A percentile compares a stretch with the other conserved stretches of the same genome.
Evolutionary conservation across 2,797 vertebrate genomes (phyloP).

Genomic region (Aulostomus chinensis): DNA sequence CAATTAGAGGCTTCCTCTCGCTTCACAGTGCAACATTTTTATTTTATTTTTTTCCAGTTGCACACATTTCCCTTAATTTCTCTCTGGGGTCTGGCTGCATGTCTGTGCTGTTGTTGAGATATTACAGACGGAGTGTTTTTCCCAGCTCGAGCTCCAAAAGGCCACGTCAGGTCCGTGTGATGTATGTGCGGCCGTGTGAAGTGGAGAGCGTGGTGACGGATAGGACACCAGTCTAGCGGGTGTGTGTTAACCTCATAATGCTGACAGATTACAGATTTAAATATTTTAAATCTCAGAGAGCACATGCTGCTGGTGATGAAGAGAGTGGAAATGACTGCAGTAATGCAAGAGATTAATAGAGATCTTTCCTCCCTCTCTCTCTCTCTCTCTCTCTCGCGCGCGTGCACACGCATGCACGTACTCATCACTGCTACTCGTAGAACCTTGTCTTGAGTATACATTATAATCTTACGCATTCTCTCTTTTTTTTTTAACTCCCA

Average conservation of each 20-base stretch:
- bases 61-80: slow-evolving; percentile 59
- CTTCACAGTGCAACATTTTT: slow-evolving; percentile 47
- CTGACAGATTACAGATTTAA: slow-evolving; percentile 83
- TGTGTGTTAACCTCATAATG: slow-evolving; percentile 75
- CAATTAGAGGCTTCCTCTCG: slow-evolving; percentile 71
- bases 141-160: slow-evolving; percentile 66
- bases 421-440: slow-evolving; percentile 5
- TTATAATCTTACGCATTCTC: no score
- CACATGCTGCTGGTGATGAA: slow-evolving; percentile 72
- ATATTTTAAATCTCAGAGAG: slow-evolving; percentile 81
- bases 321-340: slow-evolving; percentile 75
- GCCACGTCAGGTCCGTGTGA: slow-evolving; percentile 60
- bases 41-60: slow-evolving; percentile 24
- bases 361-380: slow-evolving; percentile 41
- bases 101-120: slow-evolving; percentile 66
- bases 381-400: slow-evolving; percentile 25
- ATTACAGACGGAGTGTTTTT: slow-evolving; percentile 66
- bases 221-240: slow-evolving; percentile 60
- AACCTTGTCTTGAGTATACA: background rate
- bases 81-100: slow-evolving; percentile 65
- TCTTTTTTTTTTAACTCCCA: background rate
- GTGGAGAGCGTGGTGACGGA: slow-evolving; percentile 67
- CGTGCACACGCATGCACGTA: slow-evolving; percentile 13
- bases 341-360: slow-evolving; percentile 78
- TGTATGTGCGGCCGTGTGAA: slow-evolving; percentile 60